These are phyloP conservation scores for Echinometra lucunter DNA, from an alignment of 53 echinoderm and acorn worm species.

Conservation along the genomic window DNA sequence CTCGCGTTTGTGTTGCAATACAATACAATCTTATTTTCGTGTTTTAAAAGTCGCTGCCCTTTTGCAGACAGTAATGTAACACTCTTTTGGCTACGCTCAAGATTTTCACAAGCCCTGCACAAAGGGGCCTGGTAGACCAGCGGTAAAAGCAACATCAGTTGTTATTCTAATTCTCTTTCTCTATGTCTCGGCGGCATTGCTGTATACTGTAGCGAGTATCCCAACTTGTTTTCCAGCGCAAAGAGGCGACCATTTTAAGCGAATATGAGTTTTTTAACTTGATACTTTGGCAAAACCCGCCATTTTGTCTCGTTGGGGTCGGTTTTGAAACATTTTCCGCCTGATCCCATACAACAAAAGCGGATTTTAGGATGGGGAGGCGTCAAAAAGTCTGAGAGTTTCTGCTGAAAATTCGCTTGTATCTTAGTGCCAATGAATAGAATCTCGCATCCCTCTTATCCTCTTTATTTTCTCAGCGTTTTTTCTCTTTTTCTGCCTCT, in stretches of 20 bases:
- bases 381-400: slow-evolving; percentile 69
- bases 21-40: slow-evolving; percentile 70
- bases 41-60: slow-evolving; percentile 71
- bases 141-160: slow-evolving; percentile 64
- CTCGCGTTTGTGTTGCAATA: slow-evolving; percentile 62
- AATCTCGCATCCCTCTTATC: slow-evolving; percentile 63
- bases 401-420: slow-evolving; percentile 42
- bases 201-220: slow-evolving; percentile 38
- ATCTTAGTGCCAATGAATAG: slow-evolving; percentile 54
- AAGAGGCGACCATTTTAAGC: neutral
- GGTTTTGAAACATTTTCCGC: slow-evolving; percentile 14
- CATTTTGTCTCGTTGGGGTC: slow-evolving; percentile 58
- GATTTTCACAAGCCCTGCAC: slow-evolving; percentile 39
- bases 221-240: slow-evolving; percentile 15
- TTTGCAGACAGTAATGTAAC: slow-evolving; percentile 50
- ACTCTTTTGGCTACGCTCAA: slow-evolving; percentile 46
- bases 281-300: slow-evolving; percentile 64
- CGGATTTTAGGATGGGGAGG: slow-evolving; percentile 44
- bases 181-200: slow-evolving; percentile 21
- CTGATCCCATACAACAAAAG: slow-evolving; percentile 66
- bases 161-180: slow-evolving; percentile 30
- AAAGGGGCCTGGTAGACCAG: slow-evolving; percentile 40
- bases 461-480: slow-evolving; percentile 69
- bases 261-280: slow-evolving; percentile 52
- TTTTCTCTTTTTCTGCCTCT: neutral